These are phyloP conservation scores for Rostratula benghalensis DNA, from an alignment of 2,113 vertebrate species.

Conservation along the genomic window DNA sequence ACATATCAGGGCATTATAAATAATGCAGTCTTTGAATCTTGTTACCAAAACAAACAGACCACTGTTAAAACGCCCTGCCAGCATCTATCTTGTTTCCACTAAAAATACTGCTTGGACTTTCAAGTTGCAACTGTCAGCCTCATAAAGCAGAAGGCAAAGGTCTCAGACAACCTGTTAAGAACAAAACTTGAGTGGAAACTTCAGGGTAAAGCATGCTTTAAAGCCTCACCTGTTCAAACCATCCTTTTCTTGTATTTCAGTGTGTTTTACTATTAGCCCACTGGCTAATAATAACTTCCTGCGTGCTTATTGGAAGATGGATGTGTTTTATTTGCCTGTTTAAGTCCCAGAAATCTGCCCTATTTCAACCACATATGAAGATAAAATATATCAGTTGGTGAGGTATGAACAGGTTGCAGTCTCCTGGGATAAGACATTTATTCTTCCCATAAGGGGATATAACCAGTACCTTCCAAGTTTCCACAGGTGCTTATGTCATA, in stretches of 20 bases:
- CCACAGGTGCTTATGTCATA: conserved; percentile 51
- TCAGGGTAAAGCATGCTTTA: not conserved
- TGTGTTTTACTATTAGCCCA: conserved; percentile 55
- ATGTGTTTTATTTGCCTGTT: conserved; percentile 78
- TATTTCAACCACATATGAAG: conserved; percentile 78
- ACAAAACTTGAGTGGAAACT: conserved; percentile 12
- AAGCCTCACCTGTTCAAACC: conserved; percentile 59
- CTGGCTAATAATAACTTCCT: conserved; percentile 73
- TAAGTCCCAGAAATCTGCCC: conserved; percentile 76
- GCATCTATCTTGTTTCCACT: conserved; percentile 23
- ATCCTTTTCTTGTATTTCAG: conserved; percentile 37
- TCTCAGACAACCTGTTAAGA: conserved; percentile 4
- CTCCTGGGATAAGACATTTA: conserved; percentile 63
- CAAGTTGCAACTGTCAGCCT: conserved; percentile 22
- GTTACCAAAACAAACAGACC: conserved; percentile 52
- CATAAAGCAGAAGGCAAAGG: conserved; percentile 25
- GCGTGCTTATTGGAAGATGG: conserved; percentile 75
- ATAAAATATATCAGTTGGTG: conserved; percentile 74
- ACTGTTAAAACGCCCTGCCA: conserved; percentile 26
- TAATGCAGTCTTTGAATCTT: conserved; percentile 38
- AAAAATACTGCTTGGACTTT: conserved; percentile 46
- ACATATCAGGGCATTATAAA: conserved; percentile 38
- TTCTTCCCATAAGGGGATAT: conserved; percentile 47
- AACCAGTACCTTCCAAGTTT: conserved; percentile 34
- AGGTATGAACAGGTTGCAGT: conserved; percentile 72